phyloP scores from a whole-genome alignment of 1,140 invertebrate genomes.

The Eriosoma lanigerum region DNA sequence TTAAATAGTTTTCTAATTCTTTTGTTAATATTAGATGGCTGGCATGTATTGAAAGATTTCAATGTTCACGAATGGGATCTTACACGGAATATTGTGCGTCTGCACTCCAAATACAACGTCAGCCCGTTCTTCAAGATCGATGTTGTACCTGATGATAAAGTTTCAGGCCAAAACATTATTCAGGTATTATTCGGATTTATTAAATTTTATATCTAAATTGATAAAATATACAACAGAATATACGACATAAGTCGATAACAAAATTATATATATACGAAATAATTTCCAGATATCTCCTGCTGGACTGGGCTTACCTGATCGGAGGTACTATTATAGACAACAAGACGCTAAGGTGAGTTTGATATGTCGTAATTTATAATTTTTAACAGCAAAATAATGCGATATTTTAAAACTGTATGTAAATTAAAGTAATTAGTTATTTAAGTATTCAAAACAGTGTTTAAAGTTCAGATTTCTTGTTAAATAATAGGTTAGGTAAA shows the following conservation, averaged over 20 bases:
- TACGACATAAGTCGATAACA: too few species aligned
- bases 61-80: slow-evolving; percentile 60
- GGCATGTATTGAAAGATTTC: slow-evolving; percentile 61
- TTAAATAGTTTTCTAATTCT: neutral
- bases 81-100: slow-evolving; percentile 57
- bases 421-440: too few species aligned
- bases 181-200: slow-evolving; percentile 57
- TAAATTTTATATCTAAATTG: too few species aligned
- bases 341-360: slow-evolving; percentile 55
- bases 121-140: slow-evolving; percentile 62
- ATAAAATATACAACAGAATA: too few species aligned
- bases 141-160: slow-evolving; percentile 61
- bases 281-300: slow-evolving; percentile 57
- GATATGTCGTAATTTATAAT: slow-evolving; percentile 54
- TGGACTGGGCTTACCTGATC: slow-evolving; percentile 63
- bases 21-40: slow-evolving; percentile 59
- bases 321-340: slow-evolving; percentile 61
- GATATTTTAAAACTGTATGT: too few species aligned
- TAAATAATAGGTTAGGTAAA: too few species aligned
- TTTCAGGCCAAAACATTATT: slow-evolving; percentile 60
- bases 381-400: neutral
- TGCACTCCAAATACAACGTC: slow-evolving; percentile 61
- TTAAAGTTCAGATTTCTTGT: too few species aligned
- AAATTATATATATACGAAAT: neutral
- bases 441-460: too few species aligned